A percentile compares a stretch with the other conserved stretches of the same genome.
These are phyloP conservation scores for Saturnia pavonia DNA, from an alignment of 2,888 invertebrate genomes.

Conservation along the genomic window DNA sequence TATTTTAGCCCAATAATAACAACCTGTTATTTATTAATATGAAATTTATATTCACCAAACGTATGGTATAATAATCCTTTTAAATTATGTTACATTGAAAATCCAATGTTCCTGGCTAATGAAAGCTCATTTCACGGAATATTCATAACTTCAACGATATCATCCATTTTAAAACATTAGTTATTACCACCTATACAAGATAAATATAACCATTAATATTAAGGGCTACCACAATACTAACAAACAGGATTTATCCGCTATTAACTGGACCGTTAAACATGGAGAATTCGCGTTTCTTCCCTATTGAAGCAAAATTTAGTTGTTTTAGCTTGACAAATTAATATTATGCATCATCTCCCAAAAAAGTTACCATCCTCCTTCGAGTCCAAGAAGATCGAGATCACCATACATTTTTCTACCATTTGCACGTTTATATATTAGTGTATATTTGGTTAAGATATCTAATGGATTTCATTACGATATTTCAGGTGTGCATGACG, in stretches of 20 bases:
- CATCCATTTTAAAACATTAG: conserved; percentile 36
- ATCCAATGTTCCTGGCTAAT: not conserved
- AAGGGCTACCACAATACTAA: conserved; percentile 32
- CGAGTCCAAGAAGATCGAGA: conserved; percentile 26
- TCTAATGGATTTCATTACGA: not conserved
- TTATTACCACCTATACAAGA: conserved; percentile 28
- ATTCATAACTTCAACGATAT: conserved; percentile 20
- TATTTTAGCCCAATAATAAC: not conserved
- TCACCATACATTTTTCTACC: conserved; percentile 26
- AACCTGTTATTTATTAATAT: not conserved
- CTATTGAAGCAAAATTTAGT: not conserved
- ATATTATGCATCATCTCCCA: conserved; percentile 16
- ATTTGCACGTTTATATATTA: too few species aligned
- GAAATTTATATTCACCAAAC: not conserved
- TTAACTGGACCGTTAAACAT: not conserved
- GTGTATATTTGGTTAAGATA: too few species aligned
- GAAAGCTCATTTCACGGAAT: conserved; percentile 15
- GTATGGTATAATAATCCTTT: conserved; percentile 3
- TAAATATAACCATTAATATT: conserved; percentile 35
- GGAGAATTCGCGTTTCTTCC: not conserved
- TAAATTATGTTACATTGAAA: conserved; percentile 11
- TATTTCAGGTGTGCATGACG: not conserved
- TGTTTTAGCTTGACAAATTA: conserved; percentile 6
- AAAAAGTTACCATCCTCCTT: not conserved
- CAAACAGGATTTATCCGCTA: not conserved